Evolutionary conservation across 2,113 vertebrate genomes (phyloP).

Genomic region (Xerus inauris): DNA sequence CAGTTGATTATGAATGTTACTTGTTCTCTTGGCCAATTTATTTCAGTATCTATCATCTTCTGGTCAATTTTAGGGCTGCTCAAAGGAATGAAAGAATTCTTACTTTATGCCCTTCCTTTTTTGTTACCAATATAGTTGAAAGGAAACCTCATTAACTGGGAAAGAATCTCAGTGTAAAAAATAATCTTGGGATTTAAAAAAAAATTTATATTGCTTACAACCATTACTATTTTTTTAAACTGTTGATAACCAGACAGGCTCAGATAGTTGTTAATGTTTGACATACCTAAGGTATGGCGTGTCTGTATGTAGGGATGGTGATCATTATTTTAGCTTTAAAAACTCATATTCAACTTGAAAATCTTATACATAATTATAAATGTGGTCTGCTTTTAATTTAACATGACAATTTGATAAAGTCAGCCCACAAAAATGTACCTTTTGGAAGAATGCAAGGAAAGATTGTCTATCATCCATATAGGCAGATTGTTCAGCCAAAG

Average conservation of each 20-base stretch:
- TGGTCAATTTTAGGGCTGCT: neutral
- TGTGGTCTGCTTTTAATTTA: neutral
- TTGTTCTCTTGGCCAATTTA: neutral
- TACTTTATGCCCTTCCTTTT: neutral
- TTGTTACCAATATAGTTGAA: neutral
- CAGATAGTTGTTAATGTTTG: neutral
- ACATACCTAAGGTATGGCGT: neutral
- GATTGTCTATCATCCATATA: slow-evolving; percentile 53
- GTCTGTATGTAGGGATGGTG: neutral
- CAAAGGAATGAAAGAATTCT: neutral
- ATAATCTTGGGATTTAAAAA: neutral
- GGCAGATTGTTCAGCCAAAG: slow-evolving; percentile 34
- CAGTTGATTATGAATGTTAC: neutral
- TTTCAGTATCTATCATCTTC: neutral
- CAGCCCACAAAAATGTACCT: slow-evolving; percentile 68
- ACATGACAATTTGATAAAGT: neutral
- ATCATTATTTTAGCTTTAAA: neutral
- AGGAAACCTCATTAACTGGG: neutral
- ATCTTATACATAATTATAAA: neutral
- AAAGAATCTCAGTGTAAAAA: neutral
- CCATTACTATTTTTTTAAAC: neutral
- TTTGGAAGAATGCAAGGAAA: slow-evolving; percentile 77
- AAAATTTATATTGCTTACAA: neutral
- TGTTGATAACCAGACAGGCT: neutral
- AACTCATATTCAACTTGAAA: neutral